Evolutionary conservation across 92 coral and sea anemone genomes (phyloP).

Genomic region (Bergia puertoricense): DNA sequence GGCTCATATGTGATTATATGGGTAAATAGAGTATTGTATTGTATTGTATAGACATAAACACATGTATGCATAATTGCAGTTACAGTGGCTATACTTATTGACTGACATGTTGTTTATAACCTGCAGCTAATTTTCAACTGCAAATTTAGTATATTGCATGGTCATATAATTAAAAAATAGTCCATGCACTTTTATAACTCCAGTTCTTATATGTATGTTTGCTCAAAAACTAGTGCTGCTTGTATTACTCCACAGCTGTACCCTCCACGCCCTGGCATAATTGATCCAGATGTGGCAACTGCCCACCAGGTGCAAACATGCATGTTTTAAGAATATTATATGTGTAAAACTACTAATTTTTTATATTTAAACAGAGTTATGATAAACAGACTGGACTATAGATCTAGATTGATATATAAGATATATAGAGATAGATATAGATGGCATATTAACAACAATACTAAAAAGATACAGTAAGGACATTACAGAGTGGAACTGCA

Average conservation of each 20-base stretch:
- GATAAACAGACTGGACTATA: neutral
- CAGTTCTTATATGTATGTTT: neutral
- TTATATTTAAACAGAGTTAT: neutral
- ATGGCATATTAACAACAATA: too few species aligned
- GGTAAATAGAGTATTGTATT: too few species aligned
- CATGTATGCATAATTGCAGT: too few species aligned
- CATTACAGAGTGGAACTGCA: too few species aligned
- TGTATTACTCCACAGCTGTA: neutral
- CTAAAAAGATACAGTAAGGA: too few species aligned
- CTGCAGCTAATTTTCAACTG: too few species aligned
- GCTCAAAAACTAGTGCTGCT: neutral
- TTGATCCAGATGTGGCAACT: neutral
- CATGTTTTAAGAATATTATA: neutral
- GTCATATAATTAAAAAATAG: neutral
- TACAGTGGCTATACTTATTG: too few species aligned
- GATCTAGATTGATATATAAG: neutral
- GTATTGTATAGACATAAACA: too few species aligned
- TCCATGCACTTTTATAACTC: neutral
- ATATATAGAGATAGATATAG: neutral
- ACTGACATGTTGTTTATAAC: too few species aligned
- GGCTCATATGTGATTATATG: too few species aligned
- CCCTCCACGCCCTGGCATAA: neutral
- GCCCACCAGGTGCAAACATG: constrained; percentile 4
- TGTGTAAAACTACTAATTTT: neutral
- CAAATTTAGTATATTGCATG: too few species aligned